Base-by-base conservation (phyloP, 2,888 invertebrate species). In the Cloeon dipterum region DNA sequence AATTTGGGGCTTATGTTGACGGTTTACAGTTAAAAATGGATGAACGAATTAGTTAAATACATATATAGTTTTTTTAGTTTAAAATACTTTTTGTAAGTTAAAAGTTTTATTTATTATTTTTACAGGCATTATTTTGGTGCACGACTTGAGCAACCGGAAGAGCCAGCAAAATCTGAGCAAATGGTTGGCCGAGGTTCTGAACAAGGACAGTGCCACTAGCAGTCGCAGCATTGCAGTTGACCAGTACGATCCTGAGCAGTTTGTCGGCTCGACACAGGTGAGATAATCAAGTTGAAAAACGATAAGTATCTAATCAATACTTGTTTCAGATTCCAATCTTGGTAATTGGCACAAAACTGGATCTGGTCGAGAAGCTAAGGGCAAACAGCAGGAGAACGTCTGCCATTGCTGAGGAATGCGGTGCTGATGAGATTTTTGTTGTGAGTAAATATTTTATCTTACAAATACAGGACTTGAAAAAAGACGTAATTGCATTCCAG, bases 131-230 rank as follows among this genome's bases (percentile, higher is more conserved):
- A 86, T 98, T 47, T 63, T 98, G 42, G 93, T 96, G 2, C 94
- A 98, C 54, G 98, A 98, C 61, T 62, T 96, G 49, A 88, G 88
- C 4, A 98, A 98, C 56, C 68, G 86, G 44, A 94, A 94, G 57
- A 93, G 93, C 38, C 88, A 94, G 54, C 71, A 81, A 41, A 93
- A 94, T 60, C 62, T 96, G 41, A 72, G 79, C 43, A 82, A 83
- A 55, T 96, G 94, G 94, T 59, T 96, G 2, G 70, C 77, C 32
- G 93, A 96, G 61, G 76, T 93, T 42, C 55, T 89, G 34, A 78
- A 76, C 52, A 74, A 71, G 50, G 79, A 79, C 43, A 65, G 63
- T 40, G 64, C 51, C 51, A 47, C 58, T 49, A 46, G 57, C 16
- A 23, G 20, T 32, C 13, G 32, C 29, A 50, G 21, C 46, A 43